Percentiles rank a stretch among this genome's conserved stretches.
phyloP scores from a whole-genome alignment of 1,140 invertebrate genomes.

The Berghia stephanieae region DNA sequence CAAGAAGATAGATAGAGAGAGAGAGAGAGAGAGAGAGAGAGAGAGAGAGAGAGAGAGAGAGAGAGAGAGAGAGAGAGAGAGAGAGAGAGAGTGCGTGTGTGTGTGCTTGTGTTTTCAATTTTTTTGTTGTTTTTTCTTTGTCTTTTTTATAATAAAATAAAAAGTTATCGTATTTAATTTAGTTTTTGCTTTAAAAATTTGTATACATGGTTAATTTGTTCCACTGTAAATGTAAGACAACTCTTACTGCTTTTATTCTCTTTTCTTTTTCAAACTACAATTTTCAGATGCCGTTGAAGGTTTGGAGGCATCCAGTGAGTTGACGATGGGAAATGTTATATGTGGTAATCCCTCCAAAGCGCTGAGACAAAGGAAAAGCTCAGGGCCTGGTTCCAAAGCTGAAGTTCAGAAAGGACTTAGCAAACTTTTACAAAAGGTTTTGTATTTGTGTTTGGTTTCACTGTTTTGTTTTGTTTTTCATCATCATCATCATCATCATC shows the following conservation, averaged over 20 bases:
- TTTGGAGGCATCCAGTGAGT: conserved; percentile 55
- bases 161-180: too few relatives aligned
- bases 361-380: conserved; percentile 48
- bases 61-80: too few relatives aligned
- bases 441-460: background rate
- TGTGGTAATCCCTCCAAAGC: conserved; percentile 66
- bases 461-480: background rate
- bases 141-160: too few relatives aligned
- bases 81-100: too few relatives aligned
- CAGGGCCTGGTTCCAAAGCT: conserved; percentile 37
- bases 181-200: background rate
- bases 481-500: too few relatives aligned
- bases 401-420: conserved; percentile 29
- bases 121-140: too few relatives aligned
- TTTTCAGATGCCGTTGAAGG: conserved; percentile 33
- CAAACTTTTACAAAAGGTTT: conserved; percentile 17
- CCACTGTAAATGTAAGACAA: too few relatives aligned
- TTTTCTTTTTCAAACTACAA: background rate
- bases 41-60: too few relatives aligned
- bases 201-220: background rate
- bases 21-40: background rate
- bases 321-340: conserved; percentile 63
- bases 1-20: too few relatives aligned
- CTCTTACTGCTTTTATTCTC: background rate
- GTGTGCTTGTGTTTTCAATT: too few relatives aligned